These are phyloP conservation scores for Esox lucius DNA, from an alignment of 2,797 vertebrate species.

Conservation along the genomic window DNA sequence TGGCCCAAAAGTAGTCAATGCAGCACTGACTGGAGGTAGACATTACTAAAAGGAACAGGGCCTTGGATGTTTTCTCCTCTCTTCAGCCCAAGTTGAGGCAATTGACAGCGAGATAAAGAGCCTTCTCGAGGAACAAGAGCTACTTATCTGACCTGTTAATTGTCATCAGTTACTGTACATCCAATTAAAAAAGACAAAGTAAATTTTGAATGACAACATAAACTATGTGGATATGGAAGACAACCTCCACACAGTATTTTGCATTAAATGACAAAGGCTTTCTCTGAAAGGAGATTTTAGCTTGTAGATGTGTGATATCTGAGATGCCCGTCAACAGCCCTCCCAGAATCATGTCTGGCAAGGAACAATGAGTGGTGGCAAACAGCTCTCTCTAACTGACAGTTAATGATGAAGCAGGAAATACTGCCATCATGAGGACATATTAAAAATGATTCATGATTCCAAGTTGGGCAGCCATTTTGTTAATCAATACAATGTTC, in stretches of 20 bases:
- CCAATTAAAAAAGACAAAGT: neutral
- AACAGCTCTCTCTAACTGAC: neutral
- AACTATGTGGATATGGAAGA: neutral
- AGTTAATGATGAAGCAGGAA: constrained; percentile 34
- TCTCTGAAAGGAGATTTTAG: neutral
- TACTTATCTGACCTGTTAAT: neutral
- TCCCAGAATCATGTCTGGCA: neutral
- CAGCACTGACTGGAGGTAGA: no score
- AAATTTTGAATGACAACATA: neutral
- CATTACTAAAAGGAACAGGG: neutral
- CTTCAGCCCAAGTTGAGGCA: neutral
- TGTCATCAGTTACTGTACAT: neutral
- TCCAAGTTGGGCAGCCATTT: constrained; percentile 58
- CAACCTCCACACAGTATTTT: neutral
- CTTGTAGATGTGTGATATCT: neutral
- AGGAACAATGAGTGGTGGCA: neutral
- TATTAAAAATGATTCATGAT: neutral
- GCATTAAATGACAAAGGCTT: no score
- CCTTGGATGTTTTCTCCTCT: neutral
- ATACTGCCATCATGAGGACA: constrained; percentile 59
- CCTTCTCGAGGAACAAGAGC: neutral
- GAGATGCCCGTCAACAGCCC: neutral
- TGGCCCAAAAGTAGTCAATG: no score
- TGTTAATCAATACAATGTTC: constrained; percentile 44
- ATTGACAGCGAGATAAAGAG: neutral